Base-by-base conservation (phyloP, 2,113 vertebrate species). In the Rhinichthys klamathensis region DNA sequence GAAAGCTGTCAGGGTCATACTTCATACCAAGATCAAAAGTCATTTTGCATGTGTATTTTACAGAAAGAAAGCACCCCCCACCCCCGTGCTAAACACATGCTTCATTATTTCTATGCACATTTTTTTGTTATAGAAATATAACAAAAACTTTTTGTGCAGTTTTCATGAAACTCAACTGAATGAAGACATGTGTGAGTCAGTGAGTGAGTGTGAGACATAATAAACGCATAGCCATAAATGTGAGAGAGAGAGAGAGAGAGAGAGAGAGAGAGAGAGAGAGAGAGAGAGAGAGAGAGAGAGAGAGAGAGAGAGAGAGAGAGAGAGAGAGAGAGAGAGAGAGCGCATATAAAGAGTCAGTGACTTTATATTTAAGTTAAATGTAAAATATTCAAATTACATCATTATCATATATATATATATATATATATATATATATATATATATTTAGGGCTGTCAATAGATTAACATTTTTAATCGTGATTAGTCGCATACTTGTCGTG, bases 171-270 rank as follows among this genome's bases (percentile, higher is more conserved):
- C 11, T 41, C 58, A 84, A 44, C 25, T 3, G 3, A 23, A 70
- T 16, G 49, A 63, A 80, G 32, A 85, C 65, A 61, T 38, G 58
- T 1, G 80, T 69, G 80, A 82, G 76, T 56, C 16, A 67, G 83
- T 60, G 63, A 79, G 38, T 70, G 65, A 49, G 8, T 32, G 32
- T 18, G 70, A 86, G 9, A 80, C n/a, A 49, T 7, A 77, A 32
- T 9, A 27, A 58, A 46, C 27, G 38, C 9, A 56, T 9, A 30
- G 44, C 69, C 25, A 75, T 18, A n/a, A 58, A 30, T 18, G 6
- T n/a, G 12, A 44, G 21, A 15, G n/a, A 74, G 67, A 61, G 32
- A 49, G 58, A 67, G 23, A 73, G 46, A 72, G 56, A 18, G 25
- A 30, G n/a, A 18, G 49, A 27, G 15, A 16, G 32, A 51, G 49